These are phyloP conservation scores for Cuniculus paca DNA, from an alignment of 2,797 vertebrate species.

Conservation along the genomic window DNA sequence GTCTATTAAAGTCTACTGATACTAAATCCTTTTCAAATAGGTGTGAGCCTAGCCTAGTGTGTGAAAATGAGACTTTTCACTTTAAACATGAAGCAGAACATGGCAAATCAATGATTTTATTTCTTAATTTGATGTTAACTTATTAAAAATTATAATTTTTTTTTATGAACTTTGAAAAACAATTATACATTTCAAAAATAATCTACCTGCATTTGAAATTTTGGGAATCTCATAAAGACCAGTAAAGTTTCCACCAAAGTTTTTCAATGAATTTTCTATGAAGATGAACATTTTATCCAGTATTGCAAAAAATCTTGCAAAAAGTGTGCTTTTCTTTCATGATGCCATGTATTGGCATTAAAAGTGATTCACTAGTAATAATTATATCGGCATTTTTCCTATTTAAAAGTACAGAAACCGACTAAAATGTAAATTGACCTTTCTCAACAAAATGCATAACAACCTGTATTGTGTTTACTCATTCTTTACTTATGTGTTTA, in stretches of 20 bases:
- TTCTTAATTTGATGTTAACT: constrained; percentile 11
- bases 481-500: not conserved
- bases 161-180: not conserved
- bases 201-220: not conserved
- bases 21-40: not conserved
- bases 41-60: not conserved
- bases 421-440: not conserved
- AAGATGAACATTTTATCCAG: not conserved
- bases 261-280: not conserved
- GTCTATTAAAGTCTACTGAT: not conserved
- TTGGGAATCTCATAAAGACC: not conserved
- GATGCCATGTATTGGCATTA: not conserved
- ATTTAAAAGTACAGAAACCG: constrained; percentile 8
- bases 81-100: not conserved
- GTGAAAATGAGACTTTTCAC: not conserved
- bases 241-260: constrained; percentile 16
- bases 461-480: not conserved
- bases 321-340: not conserved
- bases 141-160: not conserved
- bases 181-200: not conserved
- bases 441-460: not conserved
- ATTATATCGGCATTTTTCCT: not conserved
- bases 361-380: not conserved
- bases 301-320: not conserved
- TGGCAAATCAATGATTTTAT: not conserved